phyloP scores from a whole-genome alignment of 2,797 vertebrate species.

The Australoheros facetus region DNA sequence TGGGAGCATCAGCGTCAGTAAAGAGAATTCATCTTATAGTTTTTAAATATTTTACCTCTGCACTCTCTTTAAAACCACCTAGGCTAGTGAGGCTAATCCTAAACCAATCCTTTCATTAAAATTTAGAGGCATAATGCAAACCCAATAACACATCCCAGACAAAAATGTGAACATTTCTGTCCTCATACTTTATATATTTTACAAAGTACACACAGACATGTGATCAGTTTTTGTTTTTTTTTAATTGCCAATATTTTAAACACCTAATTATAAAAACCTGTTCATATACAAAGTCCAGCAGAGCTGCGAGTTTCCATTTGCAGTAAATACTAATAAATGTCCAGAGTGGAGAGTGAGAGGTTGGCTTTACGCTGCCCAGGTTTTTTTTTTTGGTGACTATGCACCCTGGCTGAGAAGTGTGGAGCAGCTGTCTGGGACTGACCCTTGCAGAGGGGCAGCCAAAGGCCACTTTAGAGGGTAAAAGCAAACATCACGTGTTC shows the following conservation, averaged over 20 bases:
- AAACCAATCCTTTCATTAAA: too few species aligned
- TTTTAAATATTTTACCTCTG: too few species aligned
- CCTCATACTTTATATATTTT: neutral
- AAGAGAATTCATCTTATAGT: too few species aligned
- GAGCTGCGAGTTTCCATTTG: conserved; percentile 52
- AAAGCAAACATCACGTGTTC: conserved; percentile 23
- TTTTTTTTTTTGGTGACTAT: neutral
- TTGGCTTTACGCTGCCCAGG: conserved; percentile 4
- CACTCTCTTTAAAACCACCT: neutral
- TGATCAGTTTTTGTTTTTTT: conserved; percentile 62
- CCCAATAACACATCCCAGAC: neutral
- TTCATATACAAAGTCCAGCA: conserved; percentile 66
- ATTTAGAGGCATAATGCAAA: neutral
- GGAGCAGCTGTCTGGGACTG: conserved; percentile 12
- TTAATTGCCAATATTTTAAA: conserved; percentile 75
- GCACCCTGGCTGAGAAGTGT: conserved; percentile 21
- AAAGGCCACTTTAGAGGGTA: conserved; percentile 54
- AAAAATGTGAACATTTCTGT: neutral
- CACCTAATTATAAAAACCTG: conserved; percentile 77
- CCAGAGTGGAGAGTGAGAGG: conserved; percentile 33
- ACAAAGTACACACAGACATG: conserved; percentile 12
- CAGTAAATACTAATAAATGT: conserved; percentile 51
- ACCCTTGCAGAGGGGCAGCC: conserved; percentile 18
- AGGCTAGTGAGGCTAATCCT: neutral
- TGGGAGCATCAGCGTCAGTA: neutral